These are phyloP conservation scores for Platyura marginata DNA, from an alignment of 1,140 invertebrate genomes.

Conservation along the genomic window DNA sequence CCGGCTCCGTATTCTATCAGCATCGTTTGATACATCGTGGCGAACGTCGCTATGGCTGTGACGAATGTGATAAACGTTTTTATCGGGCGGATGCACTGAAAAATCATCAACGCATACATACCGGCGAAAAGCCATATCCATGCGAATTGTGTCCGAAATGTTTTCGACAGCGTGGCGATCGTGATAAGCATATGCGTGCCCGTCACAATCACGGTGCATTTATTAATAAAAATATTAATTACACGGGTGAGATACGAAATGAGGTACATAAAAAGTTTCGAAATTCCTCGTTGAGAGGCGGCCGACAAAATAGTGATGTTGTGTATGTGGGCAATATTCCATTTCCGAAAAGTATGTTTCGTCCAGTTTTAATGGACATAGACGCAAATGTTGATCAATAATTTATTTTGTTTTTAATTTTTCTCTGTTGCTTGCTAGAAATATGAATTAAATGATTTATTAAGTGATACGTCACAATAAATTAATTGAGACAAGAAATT, in stretches of 20 bases:
- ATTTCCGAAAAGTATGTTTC: conserved; percentile 7
- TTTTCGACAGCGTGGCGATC: conserved; percentile 37
- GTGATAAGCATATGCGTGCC: conserved; percentile 36
- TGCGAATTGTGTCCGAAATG: conserved; percentile 45
- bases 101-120: conserved; percentile 45
- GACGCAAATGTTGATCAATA: conserved; percentile 4
- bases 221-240: conserved; percentile 3
- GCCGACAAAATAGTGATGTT: conserved; percentile 1
- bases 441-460: too few relatives aligned
- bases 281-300: background rate
- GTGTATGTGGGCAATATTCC: conserved; percentile 7
- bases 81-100: conserved; percentile 29
- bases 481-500: too few relatives aligned
- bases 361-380: conserved; percentile 6
- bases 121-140: conserved; percentile 46
- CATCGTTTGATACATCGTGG: conserved; percentile 62
- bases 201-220: conserved; percentile 27
- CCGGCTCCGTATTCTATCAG: conserved; percentile 51
- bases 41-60: conserved; percentile 57
- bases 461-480: too few relatives aligned
- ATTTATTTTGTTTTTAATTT: too few relatives aligned
- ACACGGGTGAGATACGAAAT: background rate
- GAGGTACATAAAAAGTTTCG: background rate
- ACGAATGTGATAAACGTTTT: conserved; percentile 38
- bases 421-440: too few relatives aligned